Evolutionary conservation across 2,113 vertebrate genomes (phyloP).

Genomic region (Aleadryas rufinucha): DNA sequence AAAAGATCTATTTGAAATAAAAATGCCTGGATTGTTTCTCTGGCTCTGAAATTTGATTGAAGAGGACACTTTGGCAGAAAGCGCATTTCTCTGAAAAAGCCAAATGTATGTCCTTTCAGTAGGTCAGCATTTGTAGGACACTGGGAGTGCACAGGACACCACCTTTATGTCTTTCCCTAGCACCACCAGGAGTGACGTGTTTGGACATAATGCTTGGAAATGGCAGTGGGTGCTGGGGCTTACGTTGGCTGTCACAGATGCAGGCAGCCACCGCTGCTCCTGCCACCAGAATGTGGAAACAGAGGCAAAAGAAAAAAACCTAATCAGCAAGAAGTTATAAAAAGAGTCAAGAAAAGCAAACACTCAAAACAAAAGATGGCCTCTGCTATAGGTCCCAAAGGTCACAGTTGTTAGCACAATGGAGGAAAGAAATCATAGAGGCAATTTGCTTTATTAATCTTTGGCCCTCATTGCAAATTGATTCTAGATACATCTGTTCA

Average conservation of each 20-base stretch:
- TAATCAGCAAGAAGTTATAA: not conserved
- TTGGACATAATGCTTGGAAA: not conserved
- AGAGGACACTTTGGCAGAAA: not conserved
- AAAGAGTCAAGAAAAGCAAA: not conserved
- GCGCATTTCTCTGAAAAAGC: not conserved
- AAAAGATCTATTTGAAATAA: not conserved
- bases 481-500: not conserved
- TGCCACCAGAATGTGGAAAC: not conserved
- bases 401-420: not conserved
- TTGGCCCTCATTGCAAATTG: not conserved
- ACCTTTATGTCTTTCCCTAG: not conserved
- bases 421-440: not conserved
- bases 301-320: not conserved
- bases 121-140: not conserved
- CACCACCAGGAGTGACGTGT: not conserved
- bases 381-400: not conserved
- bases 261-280: not conserved
- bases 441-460: not conserved
- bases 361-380: not conserved
- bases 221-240: not conserved
- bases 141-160: not conserved
- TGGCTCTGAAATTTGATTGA: not conserved
- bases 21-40: not conserved
- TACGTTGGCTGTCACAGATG: accelerated
- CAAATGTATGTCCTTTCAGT: not conserved